phyloP scores from a whole-genome alignment of 1,140 invertebrate species.

The Eumeta japonica region DNA sequence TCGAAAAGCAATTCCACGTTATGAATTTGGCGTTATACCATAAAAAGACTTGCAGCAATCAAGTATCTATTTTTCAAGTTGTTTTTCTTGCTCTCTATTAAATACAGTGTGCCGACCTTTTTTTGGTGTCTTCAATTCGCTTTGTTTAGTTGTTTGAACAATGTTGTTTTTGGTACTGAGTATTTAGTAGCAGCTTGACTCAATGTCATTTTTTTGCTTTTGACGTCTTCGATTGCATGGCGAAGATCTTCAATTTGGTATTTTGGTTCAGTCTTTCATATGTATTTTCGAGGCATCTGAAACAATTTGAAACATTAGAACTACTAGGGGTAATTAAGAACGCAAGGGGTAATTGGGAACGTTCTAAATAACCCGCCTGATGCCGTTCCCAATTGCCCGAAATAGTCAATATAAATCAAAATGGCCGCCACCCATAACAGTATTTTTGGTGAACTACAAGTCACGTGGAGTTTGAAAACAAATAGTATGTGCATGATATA shows the following conservation, averaged over 20 bases:
- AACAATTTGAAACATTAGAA: too few relatives aligned
- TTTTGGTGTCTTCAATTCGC: constrained; percentile 7
- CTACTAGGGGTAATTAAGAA: too few relatives aligned
- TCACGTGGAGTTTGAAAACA: constrained; percentile 7
- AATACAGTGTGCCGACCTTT: too few relatives aligned
- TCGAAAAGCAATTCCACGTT: constrained; percentile 10
- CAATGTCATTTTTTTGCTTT: constrained; percentile 12
- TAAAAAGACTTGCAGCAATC: too few relatives aligned
- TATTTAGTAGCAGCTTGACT: too few relatives aligned
- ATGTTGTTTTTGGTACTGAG: too few relatives aligned
- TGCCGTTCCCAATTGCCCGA: constrained; percentile 9
- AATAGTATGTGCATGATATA: constrained; percentile 6
- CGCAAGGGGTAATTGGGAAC: too few relatives aligned
- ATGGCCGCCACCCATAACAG: constrained; percentile 7
- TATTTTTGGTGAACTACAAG: constrained; percentile 9
- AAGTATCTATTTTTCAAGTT: constrained; percentile 1
- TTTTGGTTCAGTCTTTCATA: constrained; percentile 9
- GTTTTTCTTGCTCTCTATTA: constrained; percentile 9
- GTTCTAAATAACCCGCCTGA: constrained; percentile 7
- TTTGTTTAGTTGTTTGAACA: constrained; percentile 13
- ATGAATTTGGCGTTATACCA: constrained; percentile 6
- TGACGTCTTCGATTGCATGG: constrained; percentile 12
- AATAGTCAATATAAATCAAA: constrained; percentile 9
- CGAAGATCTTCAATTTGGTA: constrained; percentile 13
- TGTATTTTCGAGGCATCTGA: constrained; percentile 13